phyloP scores from a whole-genome alignment of 92 coral and sea anemone species.

The Epizoanthus fatuus region DNA sequence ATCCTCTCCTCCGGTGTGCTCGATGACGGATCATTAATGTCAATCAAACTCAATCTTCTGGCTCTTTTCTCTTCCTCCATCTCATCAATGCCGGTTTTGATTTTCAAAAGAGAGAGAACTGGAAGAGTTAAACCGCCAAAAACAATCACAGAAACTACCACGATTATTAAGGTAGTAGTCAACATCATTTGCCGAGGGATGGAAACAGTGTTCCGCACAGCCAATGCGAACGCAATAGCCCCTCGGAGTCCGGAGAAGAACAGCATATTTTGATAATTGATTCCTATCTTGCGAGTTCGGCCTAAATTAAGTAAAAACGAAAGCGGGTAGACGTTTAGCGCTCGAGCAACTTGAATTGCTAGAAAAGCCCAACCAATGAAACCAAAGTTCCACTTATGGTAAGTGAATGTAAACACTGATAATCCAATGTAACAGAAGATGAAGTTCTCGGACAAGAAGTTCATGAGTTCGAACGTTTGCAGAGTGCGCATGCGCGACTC shows the following conservation, averaged over 20 bases:
- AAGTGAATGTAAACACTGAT: constrained; percentile 95
- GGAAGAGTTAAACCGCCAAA: constrained; percentile 93
- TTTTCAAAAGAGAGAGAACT: constrained; percentile 82
- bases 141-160: constrained; percentile 94
- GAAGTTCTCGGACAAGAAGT: constrained; percentile 95
- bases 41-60: constrained; percentile 90
- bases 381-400: constrained; percentile 94
- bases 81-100: constrained; percentile 94
- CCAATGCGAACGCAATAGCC: constrained; percentile 97
- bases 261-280: constrained; percentile 96
- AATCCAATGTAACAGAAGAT: constrained; percentile 97
- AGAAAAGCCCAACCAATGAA: constrained; percentile 95
- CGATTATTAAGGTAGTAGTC: constrained; percentile 93
- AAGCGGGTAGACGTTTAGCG: constrained; percentile 89
- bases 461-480: constrained; percentile 92
- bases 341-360: constrained; percentile 87
- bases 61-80: constrained; percentile 92
- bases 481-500: constrained; percentile 92
- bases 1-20: constrained; percentile 96
- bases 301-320: constrained; percentile 89
- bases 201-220: constrained; percentile 96
- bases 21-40: constrained; percentile 94
- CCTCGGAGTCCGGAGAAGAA: constrained; percentile 98
- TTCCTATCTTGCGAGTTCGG: constrained; percentile 90
- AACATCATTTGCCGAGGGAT: constrained; percentile 99